Base-by-base conservation (phyloP, 2,888 invertebrate genomes). In the Sylvicola cinctus region DNA sequence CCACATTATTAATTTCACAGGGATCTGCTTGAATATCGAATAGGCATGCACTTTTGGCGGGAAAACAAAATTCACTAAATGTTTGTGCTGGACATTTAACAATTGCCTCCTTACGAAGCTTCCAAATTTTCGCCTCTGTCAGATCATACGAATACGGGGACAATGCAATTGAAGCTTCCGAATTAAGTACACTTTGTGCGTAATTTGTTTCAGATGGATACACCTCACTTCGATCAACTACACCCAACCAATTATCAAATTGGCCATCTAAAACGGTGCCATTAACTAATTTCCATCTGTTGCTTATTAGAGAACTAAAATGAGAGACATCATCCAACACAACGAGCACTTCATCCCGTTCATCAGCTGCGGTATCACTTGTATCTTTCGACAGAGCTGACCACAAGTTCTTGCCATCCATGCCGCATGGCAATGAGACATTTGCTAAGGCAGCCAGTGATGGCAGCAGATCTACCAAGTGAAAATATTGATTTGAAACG, bases 381-480 rank as follows among this genome's bases (percentile, higher is more conserved):
- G n/a, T n/a, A n/a, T n/a, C n/a, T n/a, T n/a, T n/a, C 15, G 65
- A 51, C 38, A 78, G 59, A 12, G 71, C 61, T 2, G 68, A 62
- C 77, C 77, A 78, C 46, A 74, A 66, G 48, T 75, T 70, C 6
- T 72, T 52, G 11, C 78, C 77, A 43, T 78, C 77, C 4, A 77
- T 25, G 1, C 38, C 20, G 2, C 33, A 2, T 2, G 42, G 16
- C 8, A 54, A 32, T 12, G 43, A 20, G 16, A 54, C 49, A n/a
- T 44, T 45, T 2, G 55, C 52, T 1, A 51, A 51, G 11, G 41
- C 43, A 1, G 50, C 50, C 75, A 59, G 20, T 0, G 84, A 84
- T 0, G 83, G 81, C 29, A 81, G 49, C 76, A 78, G 78, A 52
- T 85, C 84, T 10, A 70, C 66, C 13, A 83, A 68, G 47, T 81